Conservation (phyloP, 2,113 vertebrate species). For the Seriola rivoliana region DNA sequence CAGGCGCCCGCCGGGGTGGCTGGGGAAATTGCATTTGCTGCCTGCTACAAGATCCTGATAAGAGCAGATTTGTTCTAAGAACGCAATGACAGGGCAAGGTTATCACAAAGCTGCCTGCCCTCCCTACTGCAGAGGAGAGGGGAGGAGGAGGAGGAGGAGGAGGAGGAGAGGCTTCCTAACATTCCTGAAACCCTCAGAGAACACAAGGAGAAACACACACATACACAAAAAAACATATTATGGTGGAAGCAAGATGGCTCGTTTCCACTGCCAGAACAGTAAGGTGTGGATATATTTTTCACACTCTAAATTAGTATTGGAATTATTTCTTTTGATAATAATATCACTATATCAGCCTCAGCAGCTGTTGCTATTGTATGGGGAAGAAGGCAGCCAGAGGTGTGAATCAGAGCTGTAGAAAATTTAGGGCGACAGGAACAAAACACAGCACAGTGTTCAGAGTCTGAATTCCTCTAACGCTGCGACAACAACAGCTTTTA, state of each 20-base stretch:
- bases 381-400: not conserved
- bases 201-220: constrained; percentile 29
- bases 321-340: not conserved
- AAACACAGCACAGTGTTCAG: not conserved
- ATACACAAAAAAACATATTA: not conserved
- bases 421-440: not conserved
- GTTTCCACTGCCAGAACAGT: not conserved
- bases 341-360: not conserved
- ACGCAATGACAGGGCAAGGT: constrained; percentile 86
- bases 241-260: constrained; percentile 18
- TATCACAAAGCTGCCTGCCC: constrained; percentile 77
- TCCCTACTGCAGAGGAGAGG: constrained; percentile 38
- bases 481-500: not conserved
- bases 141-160: not conserved
- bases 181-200: constrained; percentile 37
- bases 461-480: not conserved
- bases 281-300: not conserved
- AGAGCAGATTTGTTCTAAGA: constrained; percentile 85
- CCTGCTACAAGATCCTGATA: constrained; percentile 83
- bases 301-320: not conserved
- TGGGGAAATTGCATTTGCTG: constrained; percentile 82
- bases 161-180: constrained; percentile 34
- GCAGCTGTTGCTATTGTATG: not conserved
- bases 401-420: not conserved
- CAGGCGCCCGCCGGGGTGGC: constrained; percentile 61